These are phyloP conservation scores for Euura saliciscinereae DNA, from an alignment of 1,140 invertebrate species.

Conservation along the genomic window DNA sequence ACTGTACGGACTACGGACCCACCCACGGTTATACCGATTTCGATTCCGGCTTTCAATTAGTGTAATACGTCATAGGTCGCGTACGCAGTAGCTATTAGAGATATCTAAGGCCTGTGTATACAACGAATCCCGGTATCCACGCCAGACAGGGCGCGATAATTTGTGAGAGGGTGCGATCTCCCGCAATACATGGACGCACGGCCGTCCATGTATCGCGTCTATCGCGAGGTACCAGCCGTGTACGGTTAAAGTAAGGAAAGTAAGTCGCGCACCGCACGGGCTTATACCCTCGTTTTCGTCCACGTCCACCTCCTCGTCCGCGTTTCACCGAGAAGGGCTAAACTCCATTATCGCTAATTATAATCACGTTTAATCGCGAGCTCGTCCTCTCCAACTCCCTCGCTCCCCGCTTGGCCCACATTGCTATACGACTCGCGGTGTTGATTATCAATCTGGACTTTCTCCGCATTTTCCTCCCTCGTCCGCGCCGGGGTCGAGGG, in stretches of 20 bases:
- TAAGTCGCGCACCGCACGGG: background rate
- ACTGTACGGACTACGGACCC: too few species aligned
- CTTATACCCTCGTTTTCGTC: too few species aligned
- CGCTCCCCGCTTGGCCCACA: slow-evolving; percentile 23
- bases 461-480: background rate
- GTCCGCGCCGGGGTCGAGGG: background rate
- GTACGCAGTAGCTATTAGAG: background rate
- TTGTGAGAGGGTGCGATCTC: background rate
- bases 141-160: background rate
- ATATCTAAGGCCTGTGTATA: background rate
- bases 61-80: background rate
- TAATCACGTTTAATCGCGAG: slow-evolving; percentile 56
- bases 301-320: too few species aligned
- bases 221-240: background rate
- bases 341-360: slow-evolving; percentile 58
- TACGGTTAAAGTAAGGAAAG: slow-evolving; percentile 10
- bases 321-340: slow-evolving; percentile 27
- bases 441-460: slow-evolving; percentile 48
- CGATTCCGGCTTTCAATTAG: background rate
- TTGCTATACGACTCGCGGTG: slow-evolving; percentile 28
- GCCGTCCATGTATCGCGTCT: too few species aligned
- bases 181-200: background rate
- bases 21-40: too few species aligned
- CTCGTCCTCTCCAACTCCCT: slow-evolving; percentile 31
- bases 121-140: background rate